Conservation (phyloP, 2,113 vertebrate species). For the Speoplatyrhinus poulsoni region DNA sequence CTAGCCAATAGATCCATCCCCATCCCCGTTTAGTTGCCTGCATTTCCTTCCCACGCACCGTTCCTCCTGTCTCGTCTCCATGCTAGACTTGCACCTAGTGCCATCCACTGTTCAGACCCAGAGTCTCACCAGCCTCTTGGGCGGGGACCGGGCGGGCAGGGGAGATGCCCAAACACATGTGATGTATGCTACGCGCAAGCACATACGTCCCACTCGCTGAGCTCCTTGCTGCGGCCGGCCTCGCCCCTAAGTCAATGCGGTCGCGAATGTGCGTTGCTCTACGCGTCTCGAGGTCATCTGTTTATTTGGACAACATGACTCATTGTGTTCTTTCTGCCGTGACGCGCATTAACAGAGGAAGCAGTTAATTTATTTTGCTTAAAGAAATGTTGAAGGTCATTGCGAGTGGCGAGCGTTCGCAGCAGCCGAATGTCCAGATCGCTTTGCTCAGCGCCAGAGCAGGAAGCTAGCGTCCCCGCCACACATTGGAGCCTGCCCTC, state of each 20-base stretch:
- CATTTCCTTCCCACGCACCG: not conserved
- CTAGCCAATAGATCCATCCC: too few relatives aligned
- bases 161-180: not conserved
- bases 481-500: conserved; percentile 1
- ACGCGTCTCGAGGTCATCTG: too few relatives aligned
- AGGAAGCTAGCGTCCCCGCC: not conserved
- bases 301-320: too few relatives aligned
- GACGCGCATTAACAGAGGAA: conserved; percentile 12
- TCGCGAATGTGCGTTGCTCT: too few relatives aligned
- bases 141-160: too few relatives aligned
- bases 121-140: not conserved
- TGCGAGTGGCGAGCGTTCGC: not conserved
- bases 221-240: too few relatives aligned
- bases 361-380: not conserved
- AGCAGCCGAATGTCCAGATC: not conserved
- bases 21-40: too few relatives aligned
- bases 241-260: too few relatives aligned
- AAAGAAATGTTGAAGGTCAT: conserved; percentile 18
- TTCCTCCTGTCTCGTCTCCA: not conserved
- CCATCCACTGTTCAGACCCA: not conserved
- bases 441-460: not conserved
- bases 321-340: too few relatives aligned
- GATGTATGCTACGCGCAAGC: too few relatives aligned
- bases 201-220: too few relatives aligned
- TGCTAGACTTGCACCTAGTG: not conserved